A percentile compares a stretch with the other conserved stretches of the same genome.
phyloP scores from a whole-genome alignment of 1,140 invertebrate species.

The Neodiprion pinetum region DNA sequence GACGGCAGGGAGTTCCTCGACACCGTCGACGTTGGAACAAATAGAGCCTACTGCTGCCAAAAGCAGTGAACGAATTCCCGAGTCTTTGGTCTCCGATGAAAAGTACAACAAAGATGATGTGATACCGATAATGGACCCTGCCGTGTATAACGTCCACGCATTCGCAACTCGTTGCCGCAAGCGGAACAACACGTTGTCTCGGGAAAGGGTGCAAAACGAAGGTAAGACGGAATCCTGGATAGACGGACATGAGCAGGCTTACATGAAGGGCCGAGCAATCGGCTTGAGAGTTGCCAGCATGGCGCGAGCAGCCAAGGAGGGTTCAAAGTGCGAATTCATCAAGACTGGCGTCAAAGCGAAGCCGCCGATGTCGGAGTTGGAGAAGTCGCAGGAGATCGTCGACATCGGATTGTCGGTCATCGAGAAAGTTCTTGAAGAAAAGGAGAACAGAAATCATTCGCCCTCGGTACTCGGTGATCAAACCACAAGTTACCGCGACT shows the following conservation, averaged over 20 bases:
- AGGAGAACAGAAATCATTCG: neutral
- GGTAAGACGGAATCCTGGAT: constrained; percentile 15
- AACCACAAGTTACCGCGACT: neutral
- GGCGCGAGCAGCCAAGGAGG: constrained; percentile 19
- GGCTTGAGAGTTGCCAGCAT: constrained; percentile 15
- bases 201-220: neutral
- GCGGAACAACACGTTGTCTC: neutral
- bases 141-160: neutral
- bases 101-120: neutral
- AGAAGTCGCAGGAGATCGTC: constrained; percentile 20
- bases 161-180: neutral
- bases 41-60: neutral
- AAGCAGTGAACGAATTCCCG: neutral
- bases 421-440: constrained; percentile 12
- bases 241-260: constrained; percentile 17
- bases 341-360: constrained; percentile 1
- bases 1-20: neutral
- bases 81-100: neutral
- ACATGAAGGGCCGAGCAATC: constrained; percentile 15
- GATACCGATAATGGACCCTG: neutral
- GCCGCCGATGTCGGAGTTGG: neutral
- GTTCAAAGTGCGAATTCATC: constrained; percentile 9
- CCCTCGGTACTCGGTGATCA: neutral
- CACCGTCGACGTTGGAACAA: neutral
- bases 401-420: constrained; percentile 19